Evolutionary conservation across 2,113 vertebrate species (phyloP), one percentile per base, ranked within the genome.

Genomic region (Corvus hawaiiensis): DNA sequence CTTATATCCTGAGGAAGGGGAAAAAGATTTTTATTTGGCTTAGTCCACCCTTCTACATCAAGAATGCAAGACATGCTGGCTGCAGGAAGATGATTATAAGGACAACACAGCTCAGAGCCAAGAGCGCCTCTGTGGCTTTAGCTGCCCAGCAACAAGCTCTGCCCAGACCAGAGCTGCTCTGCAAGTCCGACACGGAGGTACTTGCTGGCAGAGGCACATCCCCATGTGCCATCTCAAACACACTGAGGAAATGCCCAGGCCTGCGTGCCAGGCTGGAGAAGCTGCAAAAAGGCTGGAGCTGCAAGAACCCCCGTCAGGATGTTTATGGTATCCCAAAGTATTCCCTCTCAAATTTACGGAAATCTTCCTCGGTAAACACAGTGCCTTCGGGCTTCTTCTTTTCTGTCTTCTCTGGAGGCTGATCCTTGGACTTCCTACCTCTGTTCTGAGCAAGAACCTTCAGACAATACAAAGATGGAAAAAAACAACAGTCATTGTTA

Each of bases 361-460:
- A 98, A 59, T 98, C 98, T 54, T 98, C 97, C 49, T 98, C 98
- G 0, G 98, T 98, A 90, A 98, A 98, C 63, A 98, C 97, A 1
- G 98, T 98, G 91, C 95, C 78, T 89, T 98, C 87, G 0, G 97
- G 93, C 72, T 94, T 93, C 95, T 97, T 98, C 93, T 97, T 97
- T 16, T 43, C 81, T 24, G 30, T 96, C 78, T 84, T 97, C 87
- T 82, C 55, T 73, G 94, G 71, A n/a, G 97, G 96, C 27, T 80
- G 96, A 62, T 98, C 98, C 95, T 95, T 98, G 59, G 98, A 96
- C 84, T 98, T 98, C 49, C 98, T 97, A 21, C 98, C 98, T 72
- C 82, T 96, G 92, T 97, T 98, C 85, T 98, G 97, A 1, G 23
- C 71, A 66, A 98, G 84, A 90, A 98, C 86, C 98, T 98, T 90